Evolutionary conservation across 2,113 vertebrate genomes (phyloP).

Genomic region (Hippocampus abdominalis): DNA sequence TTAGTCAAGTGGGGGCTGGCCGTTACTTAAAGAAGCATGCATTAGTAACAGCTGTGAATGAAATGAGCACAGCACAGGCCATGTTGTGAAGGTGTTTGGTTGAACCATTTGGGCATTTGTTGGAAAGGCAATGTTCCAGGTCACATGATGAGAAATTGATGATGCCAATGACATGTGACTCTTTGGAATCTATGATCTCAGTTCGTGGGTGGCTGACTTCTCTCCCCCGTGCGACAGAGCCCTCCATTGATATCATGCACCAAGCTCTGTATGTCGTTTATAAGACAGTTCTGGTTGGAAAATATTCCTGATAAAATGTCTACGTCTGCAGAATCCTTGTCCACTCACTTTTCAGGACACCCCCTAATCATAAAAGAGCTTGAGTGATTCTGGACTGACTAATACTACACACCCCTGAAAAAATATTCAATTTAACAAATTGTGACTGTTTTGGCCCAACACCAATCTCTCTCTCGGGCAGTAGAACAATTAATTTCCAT

Average conservation of each 20-base stretch:
- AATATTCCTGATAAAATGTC: neutral
- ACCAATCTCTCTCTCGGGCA: too few species aligned
- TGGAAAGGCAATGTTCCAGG: conserved; percentile 14
- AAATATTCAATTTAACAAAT: too few species aligned
- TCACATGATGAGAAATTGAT: conserved; percentile 24
- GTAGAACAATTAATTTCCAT: too few species aligned
- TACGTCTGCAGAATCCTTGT: neutral
- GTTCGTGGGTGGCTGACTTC: neutral
- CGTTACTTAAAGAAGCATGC: conserved; percentile 10
- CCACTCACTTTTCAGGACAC: too few species aligned
- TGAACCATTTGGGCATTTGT: conserved; percentile 4
- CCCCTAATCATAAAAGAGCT: too few species aligned
- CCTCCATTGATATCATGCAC: neutral
- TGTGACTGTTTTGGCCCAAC: too few species aligned
- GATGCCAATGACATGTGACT: conserved; percentile 33
- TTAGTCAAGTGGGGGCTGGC: neutral
- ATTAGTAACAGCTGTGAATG: conserved; percentile 3
- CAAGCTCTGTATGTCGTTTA: neutral
- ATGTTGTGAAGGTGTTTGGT: neutral
- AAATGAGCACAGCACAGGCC: neutral
- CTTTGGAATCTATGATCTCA: neutral
- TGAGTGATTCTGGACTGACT: too few species aligned
- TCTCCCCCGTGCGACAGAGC: neutral
- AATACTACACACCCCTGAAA: too few species aligned
- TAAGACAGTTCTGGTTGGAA: neutral